A percentile compares a stretch with the other conserved stretches of the same genome.
Evolutionary conservation across 2,113 vertebrate species (phyloP).

Genomic region (Amblyornis subalaris): DNA sequence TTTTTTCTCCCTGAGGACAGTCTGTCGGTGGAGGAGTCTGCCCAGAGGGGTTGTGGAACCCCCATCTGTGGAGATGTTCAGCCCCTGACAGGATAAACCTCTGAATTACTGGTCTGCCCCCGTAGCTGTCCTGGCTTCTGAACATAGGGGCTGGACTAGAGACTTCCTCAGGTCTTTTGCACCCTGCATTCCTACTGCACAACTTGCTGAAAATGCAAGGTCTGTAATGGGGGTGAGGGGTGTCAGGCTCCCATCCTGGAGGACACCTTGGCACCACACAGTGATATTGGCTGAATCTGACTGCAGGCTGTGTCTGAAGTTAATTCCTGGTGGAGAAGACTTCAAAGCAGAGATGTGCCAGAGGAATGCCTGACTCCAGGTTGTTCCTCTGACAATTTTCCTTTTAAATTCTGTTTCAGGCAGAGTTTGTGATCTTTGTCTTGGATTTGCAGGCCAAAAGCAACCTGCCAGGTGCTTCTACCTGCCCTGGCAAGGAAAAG

Average conservation of each 20-base stretch:
- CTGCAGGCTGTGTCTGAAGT: neutral
- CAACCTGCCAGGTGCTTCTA: neutral
- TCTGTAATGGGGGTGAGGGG: neutral
- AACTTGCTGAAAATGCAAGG: neutral
- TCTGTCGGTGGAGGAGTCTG: neutral
- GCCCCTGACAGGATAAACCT: neutral
- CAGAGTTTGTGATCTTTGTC: neutral
- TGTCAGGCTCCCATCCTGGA: neutral
- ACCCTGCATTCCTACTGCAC: neutral
- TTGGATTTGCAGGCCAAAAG: neutral
- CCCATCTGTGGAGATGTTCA: neutral
- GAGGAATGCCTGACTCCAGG: neutral
- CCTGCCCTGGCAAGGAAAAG: neutral
- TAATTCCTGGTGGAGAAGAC: neutral
- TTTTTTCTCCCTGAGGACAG: neutral
- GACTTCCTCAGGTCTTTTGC: neutral
- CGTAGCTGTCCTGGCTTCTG: neutral
- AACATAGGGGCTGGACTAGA: rapidly evolving
- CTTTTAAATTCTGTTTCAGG: neutral
- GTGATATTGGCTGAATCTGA: neutral
- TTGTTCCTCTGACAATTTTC: neutral
- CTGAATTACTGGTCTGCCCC: neutral
- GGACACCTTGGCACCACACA: rapidly evolving
- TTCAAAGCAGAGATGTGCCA: neutral
- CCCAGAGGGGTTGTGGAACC: neutral